Percentiles rank a stretch among this genome's conserved stretches.
phyloP scores from a whole-genome alignment of 2,797 vertebrate genomes.

The Notoglanidium macrostoma region DNA sequence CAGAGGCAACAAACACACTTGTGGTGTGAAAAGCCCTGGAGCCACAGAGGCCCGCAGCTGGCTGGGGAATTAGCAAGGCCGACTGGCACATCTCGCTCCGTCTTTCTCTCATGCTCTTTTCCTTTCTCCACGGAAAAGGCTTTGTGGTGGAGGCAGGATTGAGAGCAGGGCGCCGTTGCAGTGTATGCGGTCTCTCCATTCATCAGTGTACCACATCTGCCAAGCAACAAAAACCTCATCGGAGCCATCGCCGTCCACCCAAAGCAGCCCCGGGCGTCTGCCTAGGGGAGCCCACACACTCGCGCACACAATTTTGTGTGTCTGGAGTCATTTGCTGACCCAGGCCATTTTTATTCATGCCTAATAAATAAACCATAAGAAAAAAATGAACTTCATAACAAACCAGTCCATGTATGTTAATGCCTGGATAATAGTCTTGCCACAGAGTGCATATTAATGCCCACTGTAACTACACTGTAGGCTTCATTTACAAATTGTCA shows the following conservation, averaged over 20 bases:
- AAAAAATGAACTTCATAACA: constrained; percentile 25
- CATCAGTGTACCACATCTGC: constrained; percentile 40
- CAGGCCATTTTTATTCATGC: constrained; percentile 35
- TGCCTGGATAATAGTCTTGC: constrained; percentile 30
- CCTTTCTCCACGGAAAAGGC: constrained; percentile 21
- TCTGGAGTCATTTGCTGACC: constrained; percentile 40
- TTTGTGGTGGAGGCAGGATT: constrained; percentile 41
- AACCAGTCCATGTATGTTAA: constrained; percentile 40
- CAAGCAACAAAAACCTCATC: constrained; percentile 36
- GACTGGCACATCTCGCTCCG: constrained; percentile 26
- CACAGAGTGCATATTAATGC: constrained; percentile 24
- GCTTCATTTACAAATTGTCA: constrained; percentile 34
- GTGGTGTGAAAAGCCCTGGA: constrained; percentile 36
- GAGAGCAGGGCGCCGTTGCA: constrained; percentile 32
- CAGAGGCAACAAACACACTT: constrained; percentile 30
- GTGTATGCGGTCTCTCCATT: constrained; percentile 32
- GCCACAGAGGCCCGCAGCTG: constrained; percentile 25
- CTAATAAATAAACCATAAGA: constrained; percentile 47
- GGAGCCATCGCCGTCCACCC: constrained; percentile 26
- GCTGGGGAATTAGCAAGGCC: constrained; percentile 34
- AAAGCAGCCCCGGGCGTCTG: constrained; percentile 22
- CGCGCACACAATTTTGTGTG: constrained; percentile 2
- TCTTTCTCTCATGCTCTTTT: constrained; percentile 14
- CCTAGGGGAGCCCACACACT: constrained; percentile 27
- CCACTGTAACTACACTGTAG: neutral